Conservation (phyloP, 2,797 vertebrate species). For the Ptychobarbus kaznakovi region DNA sequence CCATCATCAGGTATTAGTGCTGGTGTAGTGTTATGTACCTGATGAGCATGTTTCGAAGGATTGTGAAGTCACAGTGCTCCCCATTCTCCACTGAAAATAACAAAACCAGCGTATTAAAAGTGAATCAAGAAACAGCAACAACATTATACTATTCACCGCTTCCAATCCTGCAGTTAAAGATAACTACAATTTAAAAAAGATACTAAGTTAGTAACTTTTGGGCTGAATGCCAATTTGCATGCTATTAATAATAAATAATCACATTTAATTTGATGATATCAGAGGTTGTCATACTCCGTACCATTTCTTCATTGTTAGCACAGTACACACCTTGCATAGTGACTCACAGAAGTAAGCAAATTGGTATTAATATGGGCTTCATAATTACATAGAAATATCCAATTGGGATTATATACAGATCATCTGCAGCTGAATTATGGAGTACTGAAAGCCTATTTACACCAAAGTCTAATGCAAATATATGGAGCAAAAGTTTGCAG, state of each 20-base stretch:
- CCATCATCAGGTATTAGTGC: background rate
- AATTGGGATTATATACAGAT: background rate
- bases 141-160: background rate
- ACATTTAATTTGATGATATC: background rate
- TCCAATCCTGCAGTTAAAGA: background rate
- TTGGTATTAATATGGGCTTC: background rate
- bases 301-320: too few species aligned
- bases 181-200: background rate
- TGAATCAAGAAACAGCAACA: background rate
- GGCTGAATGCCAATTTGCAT: background rate
- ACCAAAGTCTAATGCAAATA: background rate
- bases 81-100: constrained; percentile 89
- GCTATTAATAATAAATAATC: background rate
- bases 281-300: background rate
- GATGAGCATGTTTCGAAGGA: constrained; percentile 97
- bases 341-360: background rate
- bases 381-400: background rate
- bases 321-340: background rate
- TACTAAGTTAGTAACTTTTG: background rate
- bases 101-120: background rate
- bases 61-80: constrained; percentile 97
- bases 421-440: background rate
- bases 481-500: background rate
- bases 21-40: constrained; percentile 75
- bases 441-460: constrained; percentile 3